Percentiles rank a stretch among this genome's conserved stretches.
Conservation (phyloP, 2,888 invertebrate genomes). For the Corythucha ciliata region DNA sequence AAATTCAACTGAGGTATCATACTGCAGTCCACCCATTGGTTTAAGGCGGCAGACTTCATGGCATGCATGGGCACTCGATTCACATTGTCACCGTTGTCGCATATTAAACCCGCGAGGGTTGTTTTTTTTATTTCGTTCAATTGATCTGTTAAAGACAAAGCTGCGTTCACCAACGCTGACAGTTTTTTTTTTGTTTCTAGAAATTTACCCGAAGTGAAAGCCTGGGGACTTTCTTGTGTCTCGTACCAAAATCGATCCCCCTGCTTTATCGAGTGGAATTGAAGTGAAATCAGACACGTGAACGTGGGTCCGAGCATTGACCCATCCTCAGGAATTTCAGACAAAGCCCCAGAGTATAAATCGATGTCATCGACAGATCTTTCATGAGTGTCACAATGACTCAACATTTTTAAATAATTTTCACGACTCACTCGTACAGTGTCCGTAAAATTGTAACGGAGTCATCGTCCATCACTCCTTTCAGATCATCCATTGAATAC, state of each 20-base stretch:
- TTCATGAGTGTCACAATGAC: background rate
- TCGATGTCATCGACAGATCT: slow-evolving; percentile 74
- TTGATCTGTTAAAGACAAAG: slow-evolving; percentile 50
- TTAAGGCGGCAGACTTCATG: too few species aligned
- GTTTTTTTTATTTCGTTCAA: slow-evolving; percentile 69
- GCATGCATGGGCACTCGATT: slow-evolving; percentile 54
- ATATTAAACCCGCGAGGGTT: slow-evolving; percentile 62
- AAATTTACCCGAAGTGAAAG: slow-evolving; percentile 55
- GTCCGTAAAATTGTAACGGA: slow-evolving; percentile 53
- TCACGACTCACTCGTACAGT: slow-evolving; percentile 52
- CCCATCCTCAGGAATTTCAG: slow-evolving; percentile 61
- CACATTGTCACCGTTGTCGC: slow-evolving; percentile 63
- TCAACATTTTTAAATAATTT: background rate
- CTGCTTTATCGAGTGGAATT: slow-evolving; percentile 67
- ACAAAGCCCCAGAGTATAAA: slow-evolving; percentile 76
- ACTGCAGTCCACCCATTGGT: too few species aligned
- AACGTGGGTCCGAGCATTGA: slow-evolving; percentile 77
- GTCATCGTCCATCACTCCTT: slow-evolving; percentile 53
- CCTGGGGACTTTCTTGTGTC: slow-evolving; percentile 51
- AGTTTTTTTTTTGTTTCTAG: background rate
- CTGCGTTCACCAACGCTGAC: background rate
- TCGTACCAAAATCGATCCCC: slow-evolving; percentile 91
- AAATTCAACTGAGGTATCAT: too few species aligned
- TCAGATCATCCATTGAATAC: slow-evolving; percentile 55
- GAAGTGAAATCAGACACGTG: slow-evolving; percentile 73